Base-by-base conservation (phyloP, 2,888 invertebrate species). In the Dastarcus helophoroides region DNA sequence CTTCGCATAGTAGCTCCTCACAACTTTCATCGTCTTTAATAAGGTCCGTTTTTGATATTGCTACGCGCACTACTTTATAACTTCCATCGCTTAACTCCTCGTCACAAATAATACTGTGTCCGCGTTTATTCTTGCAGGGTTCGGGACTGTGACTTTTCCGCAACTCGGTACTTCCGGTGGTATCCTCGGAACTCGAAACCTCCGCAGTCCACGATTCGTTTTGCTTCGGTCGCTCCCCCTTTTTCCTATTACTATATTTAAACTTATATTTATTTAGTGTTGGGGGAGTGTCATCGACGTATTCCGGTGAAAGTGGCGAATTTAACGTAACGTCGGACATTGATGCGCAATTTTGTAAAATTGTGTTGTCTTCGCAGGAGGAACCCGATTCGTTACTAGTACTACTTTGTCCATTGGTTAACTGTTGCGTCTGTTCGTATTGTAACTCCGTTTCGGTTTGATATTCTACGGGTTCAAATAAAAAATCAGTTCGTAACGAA, bases 291-390 rank as follows among this genome's bases (percentile, higher is more conserved):
- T 48, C 44, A 33, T 51, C 50, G 16, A 50, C 47, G 32, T 50
- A 58, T 19, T 60, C 60, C 4, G 53, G 58, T 14, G 59, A 58
- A 31, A 61, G 54, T 6, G 61, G 62, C 7, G 60, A 59, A 30
- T 57, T 56, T 17, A 62, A 40, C n/a, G 61, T 61, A 4, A 62
- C 60, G 39, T 62, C 62, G 7, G 60, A 58, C 55, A 61, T 58
- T 3, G 54, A 53, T 4, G 57, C 53, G 34, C 59, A 60, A 35
- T 57, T 61, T 35, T 57, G 53, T 25, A 61, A 42, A 5, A 62
- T 44, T 2, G 60, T 61, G 29, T 51, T 54, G 39, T 62, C 62
- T 38, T 60, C 57, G 30, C 56, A 53, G 9, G 54, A 52, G 12
- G 54, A 53, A 24, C 45, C 50, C 2, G 54, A 48, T 33, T 50